A percentile compares a stretch with the other conserved stretches of the same genome.
Conservation (phyloP, 1,140 invertebrate species). For the Plodia interpunctella region DNA sequence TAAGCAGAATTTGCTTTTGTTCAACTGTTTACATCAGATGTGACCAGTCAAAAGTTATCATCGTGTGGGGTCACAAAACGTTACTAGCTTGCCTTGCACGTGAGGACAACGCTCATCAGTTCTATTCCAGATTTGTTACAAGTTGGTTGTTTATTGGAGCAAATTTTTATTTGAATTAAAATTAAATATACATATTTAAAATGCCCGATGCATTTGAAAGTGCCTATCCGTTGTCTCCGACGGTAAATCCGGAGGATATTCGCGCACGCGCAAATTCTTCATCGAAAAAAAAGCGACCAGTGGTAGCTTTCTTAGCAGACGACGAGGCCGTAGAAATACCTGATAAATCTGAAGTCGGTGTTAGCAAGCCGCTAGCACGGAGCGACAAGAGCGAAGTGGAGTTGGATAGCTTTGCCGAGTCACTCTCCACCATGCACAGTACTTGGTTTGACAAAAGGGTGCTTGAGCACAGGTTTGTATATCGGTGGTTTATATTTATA, state of each 20-base stretch:
- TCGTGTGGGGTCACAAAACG: slow-evolving; percentile 39
- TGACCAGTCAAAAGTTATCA: slow-evolving; percentile 56
- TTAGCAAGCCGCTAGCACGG: slow-evolving; percentile 58
- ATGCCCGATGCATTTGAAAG: slow-evolving; percentile 72
- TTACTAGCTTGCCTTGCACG: slow-evolving; percentile 30
- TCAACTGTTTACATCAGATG: slow-evolving; percentile 48
- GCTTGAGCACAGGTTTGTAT: slow-evolving; percentile 78
- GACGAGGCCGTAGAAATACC: slow-evolving; percentile 63
- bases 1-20: background rate
- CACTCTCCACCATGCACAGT: slow-evolving; percentile 62
- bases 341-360: slow-evolving; percentile 56
- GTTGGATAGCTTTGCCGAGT: slow-evolving; percentile 79
- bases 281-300: slow-evolving; percentile 53
- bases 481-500: slow-evolving; percentile 53
- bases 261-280: slow-evolving; percentile 76
- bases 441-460: slow-evolving; percentile 78
- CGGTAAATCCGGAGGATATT: slow-evolving; percentile 68
- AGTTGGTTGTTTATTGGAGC: slow-evolving; percentile 9
- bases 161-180: slow-evolving; percentile 6
- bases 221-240: slow-evolving; percentile 71
- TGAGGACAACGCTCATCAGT: background rate
- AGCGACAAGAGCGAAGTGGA: slow-evolving; percentile 77
- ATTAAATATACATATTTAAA: slow-evolving; percentile 14
- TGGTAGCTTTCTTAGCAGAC: slow-evolving; percentile 50
- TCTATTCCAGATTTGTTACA: background rate